Base-by-base conservation (phyloP, 2,888 invertebrate genomes). In the Ypsolopha sequella region DNA sequence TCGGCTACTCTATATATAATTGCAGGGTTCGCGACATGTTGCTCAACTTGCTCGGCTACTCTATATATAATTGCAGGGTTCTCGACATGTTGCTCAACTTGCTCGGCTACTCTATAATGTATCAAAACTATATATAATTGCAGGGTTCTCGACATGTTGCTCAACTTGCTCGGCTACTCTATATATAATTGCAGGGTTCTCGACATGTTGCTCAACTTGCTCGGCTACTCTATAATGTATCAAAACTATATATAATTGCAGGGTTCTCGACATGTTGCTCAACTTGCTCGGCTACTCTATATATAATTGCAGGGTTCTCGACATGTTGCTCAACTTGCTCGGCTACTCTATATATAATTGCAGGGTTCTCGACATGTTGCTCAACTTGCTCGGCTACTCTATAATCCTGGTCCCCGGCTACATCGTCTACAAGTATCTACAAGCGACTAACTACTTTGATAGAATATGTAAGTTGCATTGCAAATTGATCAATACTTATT, bases 201-300 rank as follows among this genome's bases (percentile, higher is more conserved):
- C 59, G 91, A 93, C 57, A 85, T 97, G 41, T 65, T 91, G 41
- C 84, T 95, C 33, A 98, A 98, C 79, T 86, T 96, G 52, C 87
- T 95, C 13, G 96, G 97, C 10, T 98, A 98, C 74, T 90, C 92
- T 3, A 95, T 95, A n/a, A 88, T 98, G n/a, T n/a, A n/a, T n/a
- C n/a, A n/a, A n/a, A n/a, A n/a, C n/a, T n/a, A n/a, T n/a, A n/a
- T n/a, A n/a, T n/a, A n/a, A n/a, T n/a, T n/a, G 0, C 67, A 85
- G 97, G 97, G 66, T 95, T 13, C 86, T 95, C 59, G 91, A 93
- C 57, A 85, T 97, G 41, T 65, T 91, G 41, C 84, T 95, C 33
- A 98, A 98, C 79, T 86, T 96, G 52, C 87, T 95, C 13, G 96
- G 97, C 10, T 98, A 98, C 74, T 90, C 92, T 3, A 95, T 95